These are phyloP conservation scores for Mamestra brassicae DNA, from an alignment of 2,888 invertebrate species.

Conservation along the genomic window DNA sequence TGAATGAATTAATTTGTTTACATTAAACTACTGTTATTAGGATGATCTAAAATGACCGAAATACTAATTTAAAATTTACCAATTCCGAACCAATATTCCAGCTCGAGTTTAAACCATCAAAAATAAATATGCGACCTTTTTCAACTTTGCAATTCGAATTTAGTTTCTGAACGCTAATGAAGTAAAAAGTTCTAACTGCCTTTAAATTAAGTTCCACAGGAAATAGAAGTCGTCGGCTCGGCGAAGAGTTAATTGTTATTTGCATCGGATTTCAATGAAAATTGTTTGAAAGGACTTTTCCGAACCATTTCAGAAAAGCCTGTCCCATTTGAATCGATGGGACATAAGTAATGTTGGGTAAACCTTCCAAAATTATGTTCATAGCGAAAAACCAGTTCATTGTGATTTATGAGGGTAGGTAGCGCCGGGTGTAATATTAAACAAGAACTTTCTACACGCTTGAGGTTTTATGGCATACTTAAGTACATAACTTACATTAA, in stretches of 20 bases:
- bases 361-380: constrained; percentile 49
- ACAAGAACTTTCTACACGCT: constrained; percentile 62
- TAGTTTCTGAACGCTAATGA: constrained; percentile 41
- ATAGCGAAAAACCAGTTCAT: constrained; percentile 45
- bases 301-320: constrained; percentile 17
- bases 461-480: constrained; percentile 64
- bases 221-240: constrained; percentile 41
- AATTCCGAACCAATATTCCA: background rate
- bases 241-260: constrained; percentile 55
- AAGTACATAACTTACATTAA: constrained; percentile 56
- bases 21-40: background rate
- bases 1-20: constrained; percentile 17
- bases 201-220: constrained; percentile 50
- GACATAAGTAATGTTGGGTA: constrained; percentile 43
- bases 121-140: constrained; percentile 30
- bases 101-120: background rate
- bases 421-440: constrained; percentile 59
- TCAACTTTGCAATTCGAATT: constrained; percentile 40
- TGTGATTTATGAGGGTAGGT: constrained; percentile 60
- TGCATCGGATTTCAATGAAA: constrained; percentile 54
- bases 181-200: constrained; percentile 50
- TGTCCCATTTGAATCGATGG: constrained; percentile 24
- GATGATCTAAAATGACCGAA: background rate
- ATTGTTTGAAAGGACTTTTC: constrained; percentile 31
- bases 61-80: background rate